These are phyloP conservation scores for Acrocyrtus sp. DNA, from an alignment of 2,888 invertebrate genomes.

Conservation along the genomic window DNA sequence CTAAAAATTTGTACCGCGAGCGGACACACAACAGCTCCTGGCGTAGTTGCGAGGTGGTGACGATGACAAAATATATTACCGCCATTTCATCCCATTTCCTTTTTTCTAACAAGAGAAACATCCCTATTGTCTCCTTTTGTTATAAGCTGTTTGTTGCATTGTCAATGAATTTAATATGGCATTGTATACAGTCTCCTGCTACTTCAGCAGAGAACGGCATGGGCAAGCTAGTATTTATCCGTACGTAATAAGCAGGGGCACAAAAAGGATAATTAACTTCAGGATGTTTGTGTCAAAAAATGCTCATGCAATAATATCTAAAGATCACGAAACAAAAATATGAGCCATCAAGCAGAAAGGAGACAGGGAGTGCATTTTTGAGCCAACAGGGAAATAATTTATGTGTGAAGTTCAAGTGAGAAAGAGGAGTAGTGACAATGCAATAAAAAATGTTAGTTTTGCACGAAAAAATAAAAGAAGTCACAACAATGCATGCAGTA, in stretches of 20 bases:
- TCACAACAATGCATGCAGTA: background rate
- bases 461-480: background rate
- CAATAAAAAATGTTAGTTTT: conserved; percentile 3
- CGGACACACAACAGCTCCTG: too few relatives aligned
- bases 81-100: conserved; percentile 27
- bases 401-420: conserved; percentile 22
- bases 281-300: conserved; percentile 36
- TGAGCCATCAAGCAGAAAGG: background rate
- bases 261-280: conserved; percentile 31
- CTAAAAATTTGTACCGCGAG: too few relatives aligned
- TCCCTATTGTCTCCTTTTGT: conserved; percentile 20
- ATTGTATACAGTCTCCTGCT: background rate
- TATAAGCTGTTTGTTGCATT: background rate
- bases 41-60: background rate
- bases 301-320: conserved; percentile 17
- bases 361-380: too few relatives aligned
- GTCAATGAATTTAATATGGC: background rate
- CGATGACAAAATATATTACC: conserved; percentile 26
- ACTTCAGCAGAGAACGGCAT: too few relatives aligned
- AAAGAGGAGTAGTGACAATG: background rate
- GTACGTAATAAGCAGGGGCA: too few relatives aligned
- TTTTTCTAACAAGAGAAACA: background rate
- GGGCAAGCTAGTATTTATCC: too few relatives aligned
- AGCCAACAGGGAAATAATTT: conserved; percentile 17
- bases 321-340: background rate